phyloP scores from a whole-genome alignment of 2,888 invertebrate genomes.

The Macrophya annulata region DNA sequence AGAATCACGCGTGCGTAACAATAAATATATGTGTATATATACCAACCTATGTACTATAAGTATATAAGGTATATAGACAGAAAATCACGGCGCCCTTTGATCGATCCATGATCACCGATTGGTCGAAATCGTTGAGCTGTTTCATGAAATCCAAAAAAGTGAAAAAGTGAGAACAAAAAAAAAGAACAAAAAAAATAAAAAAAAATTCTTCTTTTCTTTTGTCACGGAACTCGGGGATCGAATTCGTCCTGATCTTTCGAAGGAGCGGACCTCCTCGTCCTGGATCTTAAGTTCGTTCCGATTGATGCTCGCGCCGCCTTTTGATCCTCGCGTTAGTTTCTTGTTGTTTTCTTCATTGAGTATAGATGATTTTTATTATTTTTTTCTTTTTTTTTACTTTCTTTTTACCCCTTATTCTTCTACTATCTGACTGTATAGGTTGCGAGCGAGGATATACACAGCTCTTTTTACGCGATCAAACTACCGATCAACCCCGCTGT shows the following conservation, averaged over 20 bases:
- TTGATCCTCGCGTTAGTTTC: slow-evolving; percentile 49
- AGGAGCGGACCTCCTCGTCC: slow-evolving; percentile 16
- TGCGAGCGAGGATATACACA: background rate
- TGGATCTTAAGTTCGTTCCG: slow-evolving; percentile 26
- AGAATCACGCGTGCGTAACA: slow-evolving; percentile 44
- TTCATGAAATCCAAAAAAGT: background rate
- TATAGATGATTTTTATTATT: background rate
- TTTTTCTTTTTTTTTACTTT: background rate
- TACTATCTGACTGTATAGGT: slow-evolving; percentile 5
- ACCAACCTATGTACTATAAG: background rate
- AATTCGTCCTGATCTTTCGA: slow-evolving; percentile 22
- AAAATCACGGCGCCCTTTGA: slow-evolving; percentile 25
- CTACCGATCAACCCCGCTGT: slow-evolving; percentile 58
- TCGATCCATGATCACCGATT: slow-evolving; percentile 34
- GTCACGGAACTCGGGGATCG: slow-evolving; percentile 39
- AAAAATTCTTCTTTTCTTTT: background rate
- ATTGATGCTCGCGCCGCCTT: slow-evolving; percentile 26
- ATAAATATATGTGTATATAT: background rate
- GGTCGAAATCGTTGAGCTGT: slow-evolving; percentile 36
- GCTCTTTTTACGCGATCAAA: slow-evolving; percentile 27
- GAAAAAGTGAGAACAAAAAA: background rate
- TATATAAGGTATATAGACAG: background rate
- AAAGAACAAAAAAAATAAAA: too few species aligned
- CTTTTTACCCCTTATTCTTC: background rate
- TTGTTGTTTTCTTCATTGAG: slow-evolving; percentile 1